Base-by-base conservation (phyloP, 2,797 vertebrate genomes). In the Malacoctenus gilli region DNA sequence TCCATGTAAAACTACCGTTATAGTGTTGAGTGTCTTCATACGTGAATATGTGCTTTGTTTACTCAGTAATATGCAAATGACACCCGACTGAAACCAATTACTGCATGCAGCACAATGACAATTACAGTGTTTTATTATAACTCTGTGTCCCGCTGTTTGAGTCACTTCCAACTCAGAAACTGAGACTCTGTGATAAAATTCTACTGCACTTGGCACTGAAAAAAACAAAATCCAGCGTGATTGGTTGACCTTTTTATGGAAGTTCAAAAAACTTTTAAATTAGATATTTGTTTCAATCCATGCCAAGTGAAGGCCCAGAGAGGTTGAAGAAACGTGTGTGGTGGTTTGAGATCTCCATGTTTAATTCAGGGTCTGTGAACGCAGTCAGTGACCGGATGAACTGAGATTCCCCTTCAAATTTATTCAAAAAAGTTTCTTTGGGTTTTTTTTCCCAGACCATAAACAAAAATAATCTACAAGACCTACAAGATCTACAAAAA, bases 331-430 rank as follows among this genome's bases (percentile, higher is more conserved):
- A 90, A 92, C 87, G 89, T 65, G 59, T 38, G 86, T 87, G 81
- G 89, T 57, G 75, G 59, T 71, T 64, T 59, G 59, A 61, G 59
- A 66, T 30, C 65, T 63, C 95, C 92, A 95, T 95, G 92, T 89
- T 87, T 94, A 93, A 93, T 95, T 95, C 94, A 95, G 95, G 93
- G 83, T 91, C 92, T 91, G 88, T 35, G 59, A 47, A 67, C 89
- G 83, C 93, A 89, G 84, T 82, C 46, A 58, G 69, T 47, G 34
- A 53, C 36, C 37, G 2, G 84, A 90, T 11, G 4, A 41, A 36
- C 61, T 87, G 90, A 93, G 90, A 91, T 91, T 93, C 90, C 89
- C 92, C 93, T 94, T 94, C 92, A 94, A 92, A 94, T 94, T n/a
- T n/a, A n/a, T n/a, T n/a, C n/a, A n/a, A n/a, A n/a, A n/a, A n/a